Percentiles rank a stretch among this genome's conserved stretches.
phyloP scores from a whole-genome alignment of 2,888 invertebrate genomes.

The Chrysolina americana region DNA sequence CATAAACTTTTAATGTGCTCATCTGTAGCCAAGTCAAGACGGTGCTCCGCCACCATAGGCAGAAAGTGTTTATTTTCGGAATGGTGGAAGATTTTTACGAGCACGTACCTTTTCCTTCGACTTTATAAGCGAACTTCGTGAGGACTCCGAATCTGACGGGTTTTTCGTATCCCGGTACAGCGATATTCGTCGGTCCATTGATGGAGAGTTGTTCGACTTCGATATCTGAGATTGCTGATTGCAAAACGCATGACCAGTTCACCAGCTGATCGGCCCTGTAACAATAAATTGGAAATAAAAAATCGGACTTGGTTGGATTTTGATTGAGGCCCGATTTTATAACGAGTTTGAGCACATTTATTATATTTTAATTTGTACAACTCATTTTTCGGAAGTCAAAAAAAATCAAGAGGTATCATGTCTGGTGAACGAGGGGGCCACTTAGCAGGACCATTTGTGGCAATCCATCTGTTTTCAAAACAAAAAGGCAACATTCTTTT shows the following conservation, averaged over 20 bases:
- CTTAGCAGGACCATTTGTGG: too few species aligned
- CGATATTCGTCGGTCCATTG: slow-evolving; percentile 85
- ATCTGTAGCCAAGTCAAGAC: not conserved
- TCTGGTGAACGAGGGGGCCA: too few species aligned
- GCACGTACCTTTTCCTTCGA: slow-evolving; percentile 72
- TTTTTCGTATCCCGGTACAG: slow-evolving; percentile 91
- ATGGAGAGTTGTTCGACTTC: slow-evolving; percentile 97
- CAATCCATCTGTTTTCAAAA: too few species aligned
- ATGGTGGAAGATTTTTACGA: not conserved
- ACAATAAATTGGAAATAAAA: not conserved
- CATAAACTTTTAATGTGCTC: not conserved
- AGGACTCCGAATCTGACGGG: slow-evolving; percentile 94
- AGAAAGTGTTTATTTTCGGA: not conserved
- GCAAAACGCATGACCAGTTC: slow-evolving; percentile 98
- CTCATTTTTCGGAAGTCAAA: too few species aligned
- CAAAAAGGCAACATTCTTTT: too few species aligned
- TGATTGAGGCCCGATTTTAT: too few species aligned
- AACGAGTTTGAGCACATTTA: too few species aligned
- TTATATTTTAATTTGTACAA: too few species aligned
- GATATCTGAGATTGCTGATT: slow-evolving; percentile 98
- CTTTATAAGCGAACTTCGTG: slow-evolving; percentile 91
- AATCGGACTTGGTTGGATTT: too few species aligned
- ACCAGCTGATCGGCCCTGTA: slow-evolving; percentile 91
- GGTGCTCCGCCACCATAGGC: not conserved
- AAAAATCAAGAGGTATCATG: too few species aligned